Percentiles rank a stretch among this genome's conserved stretches.
Conservation (phyloP, 2,113 vertebrate genomes). For the Rousettus leschenaultii region DNA sequence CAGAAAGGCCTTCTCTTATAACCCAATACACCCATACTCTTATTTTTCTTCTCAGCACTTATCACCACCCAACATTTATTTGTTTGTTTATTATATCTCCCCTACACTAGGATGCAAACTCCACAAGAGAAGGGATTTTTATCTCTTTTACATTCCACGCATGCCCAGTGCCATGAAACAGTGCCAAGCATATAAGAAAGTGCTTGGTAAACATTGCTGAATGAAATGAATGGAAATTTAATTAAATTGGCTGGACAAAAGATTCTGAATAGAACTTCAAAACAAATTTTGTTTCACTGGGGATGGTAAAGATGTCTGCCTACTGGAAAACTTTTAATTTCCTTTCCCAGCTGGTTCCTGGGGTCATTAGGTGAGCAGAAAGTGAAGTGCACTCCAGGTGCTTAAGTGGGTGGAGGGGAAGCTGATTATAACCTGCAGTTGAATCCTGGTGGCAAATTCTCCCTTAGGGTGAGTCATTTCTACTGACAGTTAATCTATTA, state of each 20-base stretch:
- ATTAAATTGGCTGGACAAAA: neutral
- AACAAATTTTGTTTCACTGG: neutral
- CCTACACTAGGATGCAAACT: neutral
- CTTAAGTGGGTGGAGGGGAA: neutral
- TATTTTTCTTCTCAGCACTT: neutral
- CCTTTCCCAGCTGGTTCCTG: neutral
- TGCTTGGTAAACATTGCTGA: neutral
- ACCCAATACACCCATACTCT: neutral
- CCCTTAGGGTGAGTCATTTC: conserved; percentile 42
- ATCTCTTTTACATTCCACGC: neutral
- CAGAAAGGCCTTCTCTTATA: neutral
- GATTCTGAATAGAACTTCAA: conserved; percentile 2
- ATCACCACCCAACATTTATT: neutral
- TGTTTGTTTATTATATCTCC: neutral
- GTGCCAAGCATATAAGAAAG: neutral
- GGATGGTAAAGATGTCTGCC: neutral
- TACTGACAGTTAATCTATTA: neutral
- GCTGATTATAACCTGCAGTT: conserved; percentile 20
- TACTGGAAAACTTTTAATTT: conserved; percentile 6
- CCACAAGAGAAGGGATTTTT: neutral
- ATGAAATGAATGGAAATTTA: neutral
- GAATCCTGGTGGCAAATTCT: neutral
- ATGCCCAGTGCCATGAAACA: neutral
- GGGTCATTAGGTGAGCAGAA: neutral
- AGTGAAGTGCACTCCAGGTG: neutral